A percentile compares a stretch with the other conserved stretches of the same genome.
phyloP scores from a whole-genome alignment of 1,140 invertebrate species.

The Paracyclopina nana region DNA sequence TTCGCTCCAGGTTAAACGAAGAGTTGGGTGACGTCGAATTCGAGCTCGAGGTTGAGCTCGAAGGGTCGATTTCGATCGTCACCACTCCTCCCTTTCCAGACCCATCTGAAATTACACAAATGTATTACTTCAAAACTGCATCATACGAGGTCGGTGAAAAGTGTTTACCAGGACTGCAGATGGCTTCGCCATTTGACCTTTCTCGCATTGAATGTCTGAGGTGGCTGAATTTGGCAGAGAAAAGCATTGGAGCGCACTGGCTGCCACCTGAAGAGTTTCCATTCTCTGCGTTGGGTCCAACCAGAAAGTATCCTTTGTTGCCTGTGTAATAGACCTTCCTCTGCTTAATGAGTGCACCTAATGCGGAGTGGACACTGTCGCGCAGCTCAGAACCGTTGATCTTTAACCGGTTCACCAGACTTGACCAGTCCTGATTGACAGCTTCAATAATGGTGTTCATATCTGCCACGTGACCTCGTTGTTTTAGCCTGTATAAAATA shows the following conservation, averaged over 20 bases:
- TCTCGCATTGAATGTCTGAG: background rate
- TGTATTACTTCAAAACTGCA: no score
- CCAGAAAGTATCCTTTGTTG: constrained; percentile 14
- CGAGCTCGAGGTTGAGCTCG: background rate
- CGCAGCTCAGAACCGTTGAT: constrained; percentile 2
- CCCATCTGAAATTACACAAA: background rate
- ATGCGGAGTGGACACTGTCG: constrained; percentile 18
- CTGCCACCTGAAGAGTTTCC: background rate
- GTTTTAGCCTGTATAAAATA: constrained; percentile 7
- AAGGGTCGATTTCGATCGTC: no score
- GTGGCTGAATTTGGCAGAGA: constrained; percentile 9
- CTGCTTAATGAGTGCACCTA: constrained; percentile 20
- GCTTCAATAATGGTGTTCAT: constrained; percentile 3
- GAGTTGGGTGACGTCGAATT: constrained; percentile 6
- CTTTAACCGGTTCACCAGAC: no score
- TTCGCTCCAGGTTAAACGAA: constrained; percentile 8
- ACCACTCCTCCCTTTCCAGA: background rate
- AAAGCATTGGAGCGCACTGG: background rate
- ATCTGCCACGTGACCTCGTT: constrained; percentile 1
- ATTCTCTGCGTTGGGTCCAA: background rate
- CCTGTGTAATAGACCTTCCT: constrained; percentile 18
- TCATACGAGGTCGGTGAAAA: no score
- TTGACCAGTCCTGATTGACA: constrained; percentile 1
- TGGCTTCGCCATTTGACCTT: no score
- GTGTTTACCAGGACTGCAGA: no score